Conservation (phyloP, 2,113 vertebrate genomes). For the Lasiurus borealis region DNA sequence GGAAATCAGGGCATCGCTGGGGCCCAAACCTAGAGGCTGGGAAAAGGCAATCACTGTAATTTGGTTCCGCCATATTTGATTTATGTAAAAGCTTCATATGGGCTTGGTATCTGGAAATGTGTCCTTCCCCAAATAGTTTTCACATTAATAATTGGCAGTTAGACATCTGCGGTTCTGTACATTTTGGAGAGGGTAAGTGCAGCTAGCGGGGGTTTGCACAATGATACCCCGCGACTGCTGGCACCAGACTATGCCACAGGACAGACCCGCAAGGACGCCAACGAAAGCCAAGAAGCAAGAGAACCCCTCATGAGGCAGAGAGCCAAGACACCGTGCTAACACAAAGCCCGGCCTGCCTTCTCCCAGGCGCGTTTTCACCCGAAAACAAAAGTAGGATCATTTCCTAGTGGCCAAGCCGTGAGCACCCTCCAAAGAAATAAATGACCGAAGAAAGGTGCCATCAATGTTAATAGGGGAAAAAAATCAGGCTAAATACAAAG, state of each 20-base stretch:
- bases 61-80: conserved; percentile 63
- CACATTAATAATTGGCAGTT: conserved; percentile 77
- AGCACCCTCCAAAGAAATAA: conserved; percentile 52
- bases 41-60: conserved; percentile 64
- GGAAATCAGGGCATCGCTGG: not conserved
- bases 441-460: not conserved
- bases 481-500: not conserved
- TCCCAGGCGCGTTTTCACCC: conserved; percentile 15
- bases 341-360: conserved; percentile 56
- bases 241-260: conserved; percentile 47
- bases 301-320: not conserved
- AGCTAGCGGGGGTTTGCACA: conserved; percentile 56
- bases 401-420: conserved; percentile 2
- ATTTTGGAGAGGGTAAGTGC: conserved; percentile 70
- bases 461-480: not conserved
- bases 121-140: conserved; percentile 75
- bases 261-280: conserved; percentile 65
- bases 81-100: conserved; percentile 64
- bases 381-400: conserved; percentile 42
- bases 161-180: conserved; percentile 60
- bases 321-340: conserved; percentile 35
- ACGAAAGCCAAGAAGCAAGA: conserved; percentile 65
- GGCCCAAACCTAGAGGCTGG: not conserved
- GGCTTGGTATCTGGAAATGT: conserved; percentile 78
- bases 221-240: conserved; percentile 30